Evolutionary conservation across 1,140 invertebrate species (phyloP).

Genomic region (Oryctes rhinoceros): DNA sequence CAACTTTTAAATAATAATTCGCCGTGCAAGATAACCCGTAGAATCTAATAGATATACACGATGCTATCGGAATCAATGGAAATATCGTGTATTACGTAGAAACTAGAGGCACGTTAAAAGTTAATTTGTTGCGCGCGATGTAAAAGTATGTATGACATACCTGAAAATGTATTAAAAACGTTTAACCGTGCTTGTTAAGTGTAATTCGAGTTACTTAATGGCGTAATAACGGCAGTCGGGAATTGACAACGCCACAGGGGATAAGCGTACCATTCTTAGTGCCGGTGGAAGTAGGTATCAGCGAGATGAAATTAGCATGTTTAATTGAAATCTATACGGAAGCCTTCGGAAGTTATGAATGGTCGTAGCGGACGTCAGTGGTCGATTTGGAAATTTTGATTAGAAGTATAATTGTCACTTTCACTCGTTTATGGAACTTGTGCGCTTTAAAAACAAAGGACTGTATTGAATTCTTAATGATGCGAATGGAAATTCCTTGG

Average conservation of each 20-base stretch:
- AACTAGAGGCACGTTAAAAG: not conserved
- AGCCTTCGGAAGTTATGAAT: too few relatives aligned
- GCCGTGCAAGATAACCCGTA: not conserved
- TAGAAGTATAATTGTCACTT: too few relatives aligned
- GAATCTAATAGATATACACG: not conserved
- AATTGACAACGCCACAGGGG: conserved; percentile 12
- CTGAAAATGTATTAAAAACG: conserved; percentile 6
- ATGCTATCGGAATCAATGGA: not conserved
- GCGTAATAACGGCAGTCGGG: conserved; percentile 10
- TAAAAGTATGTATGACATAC: conserved; percentile 11
- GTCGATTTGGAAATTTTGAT: too few relatives aligned
- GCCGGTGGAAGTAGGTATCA: too few relatives aligned
- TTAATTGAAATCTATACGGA: too few relatives aligned
- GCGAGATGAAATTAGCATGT: too few relatives aligned
- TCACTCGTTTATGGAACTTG: too few relatives aligned
- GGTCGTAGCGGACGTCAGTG: too few relatives aligned
- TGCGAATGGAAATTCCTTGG: too few relatives aligned
- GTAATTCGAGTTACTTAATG: conserved; percentile 19
- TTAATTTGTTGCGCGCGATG: not conserved
- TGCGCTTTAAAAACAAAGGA: too few relatives aligned
- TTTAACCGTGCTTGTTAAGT: conserved; percentile 3
- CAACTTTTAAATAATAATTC: not conserved
- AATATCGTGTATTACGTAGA: not conserved
- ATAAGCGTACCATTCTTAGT: not conserved
- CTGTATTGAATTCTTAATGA: too few relatives aligned